Evolutionary conservation across 2,113 vertebrate genomes (phyloP), one percentile per base, ranked within the genome.

Genomic region (Calidris pygmaea): DNA sequence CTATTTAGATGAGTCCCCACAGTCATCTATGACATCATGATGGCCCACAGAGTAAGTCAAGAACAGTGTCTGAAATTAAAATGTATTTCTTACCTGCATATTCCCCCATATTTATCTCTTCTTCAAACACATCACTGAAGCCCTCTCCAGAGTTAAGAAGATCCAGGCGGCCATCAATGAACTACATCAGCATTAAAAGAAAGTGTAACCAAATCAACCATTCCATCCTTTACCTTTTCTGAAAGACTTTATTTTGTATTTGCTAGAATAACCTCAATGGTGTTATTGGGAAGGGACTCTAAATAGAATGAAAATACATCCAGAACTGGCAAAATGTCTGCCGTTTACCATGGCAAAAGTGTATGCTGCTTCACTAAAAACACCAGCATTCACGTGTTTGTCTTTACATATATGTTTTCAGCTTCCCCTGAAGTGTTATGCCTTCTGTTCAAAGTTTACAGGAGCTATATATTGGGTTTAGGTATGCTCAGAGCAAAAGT

Each of bases 41-140:
- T 20, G 67, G 70, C 16, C 66, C 67, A 58, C 19, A 60, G 2
- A 48, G 24, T 12, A 62, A 65, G 5, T 12, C 58, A 68, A 35
- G 13, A 52, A 29, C n/a, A 66, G 47, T 4, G 29, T 17, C 50
- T 62, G n/a, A 88, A 90, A 60, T 21, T 39, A 5, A 56, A 92
- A 4, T 7, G 2, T 4, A 32, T 55, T 59, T 82, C 97, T 98
- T 94, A 99, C 99, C 99, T 84, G 99, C 99, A 87, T 99, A 99
- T 96, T 99, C 99, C 14, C 99, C 98, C 98, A 98, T 98, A 97
- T 98, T 99, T 96, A 99, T 99, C 96, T 99, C 99, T 48, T 99
- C 99, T 96, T 99, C 99, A 97, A 99, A 99, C 72, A 99, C 97
- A 66, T 99, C 99, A 79, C 98, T 99, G 98, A 99, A 99, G 81